These are phyloP conservation scores for Cyphomyrmex costatus DNA, from an alignment of 1,140 invertebrate species.

Conservation along the genomic window DNA sequence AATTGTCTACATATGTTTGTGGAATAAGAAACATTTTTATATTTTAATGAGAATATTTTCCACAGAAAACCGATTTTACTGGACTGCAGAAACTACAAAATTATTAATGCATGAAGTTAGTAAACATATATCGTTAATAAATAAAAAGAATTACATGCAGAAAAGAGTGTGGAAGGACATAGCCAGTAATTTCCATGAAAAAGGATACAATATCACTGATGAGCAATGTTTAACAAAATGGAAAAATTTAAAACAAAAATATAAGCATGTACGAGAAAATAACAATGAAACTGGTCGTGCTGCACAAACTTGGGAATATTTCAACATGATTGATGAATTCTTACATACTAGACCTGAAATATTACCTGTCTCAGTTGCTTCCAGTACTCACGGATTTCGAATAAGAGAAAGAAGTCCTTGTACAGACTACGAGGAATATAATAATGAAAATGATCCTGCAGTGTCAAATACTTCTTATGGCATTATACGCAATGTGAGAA, in stretches of 20 bases:
- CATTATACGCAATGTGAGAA: too few species aligned
- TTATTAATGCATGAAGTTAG: neutral
- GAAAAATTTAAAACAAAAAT: too few species aligned
- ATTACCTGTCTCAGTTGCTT: neutral
- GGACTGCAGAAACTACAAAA: neutral
- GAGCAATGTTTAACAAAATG: too few species aligned
- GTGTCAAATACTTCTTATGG: neutral
- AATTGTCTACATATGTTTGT: neutral
- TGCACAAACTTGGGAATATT: too few species aligned
- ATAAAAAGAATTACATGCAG: slow-evolving; percentile 9
- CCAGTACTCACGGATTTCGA: neutral
- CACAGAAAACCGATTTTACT: neutral
- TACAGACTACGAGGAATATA: neutral
- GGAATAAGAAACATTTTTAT: neutral
- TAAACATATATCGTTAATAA: neutral
- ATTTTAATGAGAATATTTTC: neutral
- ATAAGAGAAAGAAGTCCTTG: neutral
- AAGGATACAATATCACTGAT: neutral
- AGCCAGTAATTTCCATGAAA: slow-evolving; percentile 10
- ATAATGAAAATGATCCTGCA: neutral
- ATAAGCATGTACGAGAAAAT: too few species aligned
- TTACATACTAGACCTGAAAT: neutral
- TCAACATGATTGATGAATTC: neutral
- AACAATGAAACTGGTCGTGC: too few species aligned
- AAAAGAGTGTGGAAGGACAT: neutral